phyloP scores from a whole-genome alignment of 2,888 invertebrate genomes.

The Opisthograptis luteolata region DNA sequence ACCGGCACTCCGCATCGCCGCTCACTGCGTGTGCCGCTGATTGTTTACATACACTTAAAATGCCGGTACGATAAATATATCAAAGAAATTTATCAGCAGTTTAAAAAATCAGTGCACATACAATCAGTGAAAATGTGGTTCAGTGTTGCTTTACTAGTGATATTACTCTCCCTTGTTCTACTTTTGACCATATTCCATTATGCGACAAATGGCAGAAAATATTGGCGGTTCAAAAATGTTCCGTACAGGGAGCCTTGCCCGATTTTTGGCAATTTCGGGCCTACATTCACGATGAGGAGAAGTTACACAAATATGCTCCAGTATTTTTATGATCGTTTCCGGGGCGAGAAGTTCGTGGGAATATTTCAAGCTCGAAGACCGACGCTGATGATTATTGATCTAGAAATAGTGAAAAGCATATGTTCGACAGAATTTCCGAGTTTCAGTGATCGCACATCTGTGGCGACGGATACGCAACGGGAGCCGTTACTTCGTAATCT shows the following conservation, averaged over 20 bases:
- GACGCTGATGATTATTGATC: slow-evolving; percentile 69
- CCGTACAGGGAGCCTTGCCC: slow-evolving; percentile 78
- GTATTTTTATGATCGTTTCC: slow-evolving; percentile 66
- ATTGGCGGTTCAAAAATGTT: slow-evolving; percentile 71
- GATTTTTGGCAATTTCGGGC: slow-evolving; percentile 79
- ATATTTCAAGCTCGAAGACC: slow-evolving; percentile 78
- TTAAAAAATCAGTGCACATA: slow-evolving; percentile 31
- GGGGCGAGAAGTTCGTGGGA: slow-evolving; percentile 68
- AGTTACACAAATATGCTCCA: slow-evolving; percentile 73
- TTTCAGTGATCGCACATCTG: slow-evolving; percentile 74
- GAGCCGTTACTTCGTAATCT: slow-evolving; percentile 75
- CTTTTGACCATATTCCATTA: slow-evolving; percentile 69
- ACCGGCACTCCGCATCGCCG: slow-evolving; percentile 40
- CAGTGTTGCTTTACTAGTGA: slow-evolving; percentile 55
- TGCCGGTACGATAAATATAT: slow-evolving; percentile 54
- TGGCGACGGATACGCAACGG: slow-evolving; percentile 70
- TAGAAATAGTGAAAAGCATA: slow-evolving; percentile 69
- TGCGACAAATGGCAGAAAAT: slow-evolving; percentile 68
- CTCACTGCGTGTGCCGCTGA: slow-evolving; percentile 42
- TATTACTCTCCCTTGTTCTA: slow-evolving; percentile 54
- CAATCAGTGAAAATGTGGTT: slow-evolving; percentile 58
- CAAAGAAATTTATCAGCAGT: slow-evolving; percentile 33
- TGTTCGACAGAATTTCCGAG: slow-evolving; percentile 65
- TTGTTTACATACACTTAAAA: slow-evolving; percentile 67
- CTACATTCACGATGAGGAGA: slow-evolving; percentile 66